Percentiles rank a stretch among this genome's conserved stretches.
Conservation (phyloP, 2,888 invertebrate genomes). For the Xylota segnis region DNA sequence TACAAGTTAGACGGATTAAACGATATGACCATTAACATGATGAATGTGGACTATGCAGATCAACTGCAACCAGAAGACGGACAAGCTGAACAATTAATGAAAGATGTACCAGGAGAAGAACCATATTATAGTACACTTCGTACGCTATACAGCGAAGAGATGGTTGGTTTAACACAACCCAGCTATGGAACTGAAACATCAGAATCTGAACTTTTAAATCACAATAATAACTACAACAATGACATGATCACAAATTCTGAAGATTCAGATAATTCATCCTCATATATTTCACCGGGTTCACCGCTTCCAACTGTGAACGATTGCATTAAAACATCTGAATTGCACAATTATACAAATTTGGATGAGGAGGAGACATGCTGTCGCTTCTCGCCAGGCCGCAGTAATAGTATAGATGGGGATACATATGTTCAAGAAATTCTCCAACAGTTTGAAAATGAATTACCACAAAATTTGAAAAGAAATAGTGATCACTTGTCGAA, state of each 20-base stretch:
- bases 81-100: constrained; percentile 60
- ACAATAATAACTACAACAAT: constrained; percentile 8
- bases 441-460: constrained; percentile 16
- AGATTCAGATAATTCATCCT: constrained; percentile 62
- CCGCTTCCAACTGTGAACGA: constrained; percentile 64
- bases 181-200: constrained; percentile 52
- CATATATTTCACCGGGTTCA: constrained; percentile 57
- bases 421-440: constrained; percentile 41
- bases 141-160: constrained; percentile 64
- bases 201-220: constrained; percentile 43
- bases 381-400: constrained; percentile 29
- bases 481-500: constrained; percentile 40
- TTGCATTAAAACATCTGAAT: constrained; percentile 56
- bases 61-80: constrained; percentile 53
- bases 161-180: constrained; percentile 65
- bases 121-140: constrained; percentile 50
- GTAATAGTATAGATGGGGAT: constrained; percentile 41
- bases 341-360: constrained; percentile 43
- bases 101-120: constrained; percentile 69
- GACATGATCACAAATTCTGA: constrained; percentile 36
- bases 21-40: constrained; percentile 73
- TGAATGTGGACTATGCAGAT: constrained; percentile 58
- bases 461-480: constrained; percentile 46
- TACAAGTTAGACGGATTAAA: constrained; percentile 66
- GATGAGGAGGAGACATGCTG: constrained; percentile 42